Evolutionary conservation across 2,888 invertebrate species (phyloP), one percentile per base, ranked within the genome.

Genomic region (Drosophila neonasuta): DNA sequence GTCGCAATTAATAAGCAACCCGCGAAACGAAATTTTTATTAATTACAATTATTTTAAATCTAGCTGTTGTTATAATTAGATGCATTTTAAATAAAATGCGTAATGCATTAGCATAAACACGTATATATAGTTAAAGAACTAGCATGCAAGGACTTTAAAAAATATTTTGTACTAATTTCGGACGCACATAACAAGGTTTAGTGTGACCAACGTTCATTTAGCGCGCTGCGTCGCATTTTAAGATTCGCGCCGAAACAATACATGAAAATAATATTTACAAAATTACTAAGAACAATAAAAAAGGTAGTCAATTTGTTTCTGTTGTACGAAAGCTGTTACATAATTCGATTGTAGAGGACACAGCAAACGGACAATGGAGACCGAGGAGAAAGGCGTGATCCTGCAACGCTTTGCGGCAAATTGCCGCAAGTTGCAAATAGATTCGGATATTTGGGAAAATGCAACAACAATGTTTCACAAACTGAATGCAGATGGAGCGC

Each of bases 241-340:
- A 77, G 60, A 61, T 77, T 69, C 70, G 73, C 75, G 75, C 75
- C 70, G 62, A 60, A 54, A 56, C 11, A 8, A 44, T 34, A 54
- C 34, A 29, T 41, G 10, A 54, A 56, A 46, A 50, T 17, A 51
- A 17, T 7, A 41, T 9, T 13, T 48, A 17, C 20, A 9, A n/a
- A 17, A 41, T 9, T 41, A 45, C 50, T 58, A 10, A 42, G 48
- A 34, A 15, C 7, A 34, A 20, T 24, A 24, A 8, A 13, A 15
- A 17, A 52, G 55, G 68, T 36, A n/a, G n/a, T 2, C 55, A 63
- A 62, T 5, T 0, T 11, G 3, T 1, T 20, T 8, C 1, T 15
- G 15, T 2, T 1, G 32, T 3, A 9, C 3, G 32, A 10, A 32
- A 10, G 3, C 3, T 32, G 10, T 34, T 10, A 15, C 1, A 3